These are phyloP conservation scores for Characodon lateralis DNA, from an alignment of 2,797 vertebrate genomes.

Conservation along the genomic window DNA sequence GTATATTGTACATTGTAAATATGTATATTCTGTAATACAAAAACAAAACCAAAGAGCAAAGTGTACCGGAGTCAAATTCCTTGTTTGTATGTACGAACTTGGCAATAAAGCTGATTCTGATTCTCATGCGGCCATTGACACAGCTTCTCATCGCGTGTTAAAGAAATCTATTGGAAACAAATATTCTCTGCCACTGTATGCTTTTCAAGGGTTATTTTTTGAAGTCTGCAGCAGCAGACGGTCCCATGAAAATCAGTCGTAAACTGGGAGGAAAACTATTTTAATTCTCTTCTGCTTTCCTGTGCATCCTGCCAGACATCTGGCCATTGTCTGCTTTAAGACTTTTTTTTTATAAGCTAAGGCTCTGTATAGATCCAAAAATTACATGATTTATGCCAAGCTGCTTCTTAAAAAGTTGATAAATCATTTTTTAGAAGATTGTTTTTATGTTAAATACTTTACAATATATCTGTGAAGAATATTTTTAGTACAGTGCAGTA, in stretches of 20 bases:
- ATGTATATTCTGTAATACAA: too few species aligned
- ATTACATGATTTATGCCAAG: slow-evolving; percentile 49
- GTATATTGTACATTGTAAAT: too few species aligned
- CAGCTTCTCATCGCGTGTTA: background rate
- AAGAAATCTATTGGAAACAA: background rate
- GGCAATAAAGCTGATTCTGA: too few species aligned
- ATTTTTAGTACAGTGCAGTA: too few species aligned
- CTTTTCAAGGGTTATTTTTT: slow-evolving; percentile 17
- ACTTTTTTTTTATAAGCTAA: slow-evolving; percentile 67
- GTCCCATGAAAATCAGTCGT: slow-evolving; percentile 42
- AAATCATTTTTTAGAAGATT: too few species aligned
- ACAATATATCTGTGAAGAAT: too few species aligned
- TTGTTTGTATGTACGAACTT: too few species aligned
- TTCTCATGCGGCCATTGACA: background rate
- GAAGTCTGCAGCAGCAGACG: background rate
- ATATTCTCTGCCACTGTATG: background rate
- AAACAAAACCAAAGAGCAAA: too few species aligned
- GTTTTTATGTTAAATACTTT: too few species aligned
- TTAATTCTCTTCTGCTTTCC: slow-evolving; percentile 34
- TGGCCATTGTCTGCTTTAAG: slow-evolving; percentile 72
- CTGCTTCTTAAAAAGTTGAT: background rate
- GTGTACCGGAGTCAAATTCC: too few species aligned
- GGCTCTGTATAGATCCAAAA: slow-evolving; percentile 51
- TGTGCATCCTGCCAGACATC: slow-evolving; percentile 66
- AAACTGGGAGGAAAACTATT: slow-evolving; percentile 31